phyloP scores from a whole-genome alignment of 2,888 invertebrate genomes.

The Thymelicus lineola region DNA sequence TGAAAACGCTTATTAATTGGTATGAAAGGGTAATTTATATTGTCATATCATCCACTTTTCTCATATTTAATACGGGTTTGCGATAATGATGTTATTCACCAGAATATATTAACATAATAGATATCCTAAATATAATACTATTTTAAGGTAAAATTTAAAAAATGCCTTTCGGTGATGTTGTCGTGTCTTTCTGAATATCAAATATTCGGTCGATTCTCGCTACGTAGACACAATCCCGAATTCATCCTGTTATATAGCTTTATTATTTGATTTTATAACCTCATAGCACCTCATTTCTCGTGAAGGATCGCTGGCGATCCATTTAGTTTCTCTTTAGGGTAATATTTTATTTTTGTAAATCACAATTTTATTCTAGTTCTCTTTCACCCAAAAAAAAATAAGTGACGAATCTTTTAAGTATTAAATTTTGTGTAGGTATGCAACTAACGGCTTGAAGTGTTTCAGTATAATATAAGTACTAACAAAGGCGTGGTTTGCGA shows the following conservation, averaged over 20 bases:
- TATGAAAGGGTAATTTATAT: conserved; percentile 86
- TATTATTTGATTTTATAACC: conserved; percentile 69
- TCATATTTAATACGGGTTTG: conserved; percentile 85
- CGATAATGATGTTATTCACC: conserved; percentile 85
- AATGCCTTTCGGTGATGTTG: conserved; percentile 80
- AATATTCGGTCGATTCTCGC: conserved; percentile 75
- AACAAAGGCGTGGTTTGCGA: conserved; percentile 79
- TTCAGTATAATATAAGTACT: conserved; percentile 73
- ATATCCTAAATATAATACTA: conserved; percentile 80
- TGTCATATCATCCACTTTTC: conserved; percentile 86
- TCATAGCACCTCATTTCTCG: conserved; percentile 79
- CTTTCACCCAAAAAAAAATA: conserved; percentile 64
- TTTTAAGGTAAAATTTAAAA: conserved; percentile 80
- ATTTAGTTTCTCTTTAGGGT: conserved; percentile 78
- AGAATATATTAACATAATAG: conserved; percentile 82
- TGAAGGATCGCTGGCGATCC: conserved; percentile 82
- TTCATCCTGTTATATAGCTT: conserved; percentile 72
- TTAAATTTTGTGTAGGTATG: conserved; percentile 66
- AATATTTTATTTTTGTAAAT: conserved; percentile 72
- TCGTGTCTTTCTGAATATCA: conserved; percentile 79
- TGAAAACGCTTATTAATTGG: conserved; percentile 86
- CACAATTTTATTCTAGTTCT: conserved; percentile 68
- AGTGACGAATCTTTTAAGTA: conserved; percentile 59
- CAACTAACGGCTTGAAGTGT: conserved; percentile 81
- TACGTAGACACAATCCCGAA: conserved; percentile 64